These are phyloP conservation scores for Blastomussa wellsi DNA, from an alignment of 92 coral and sea anemone genomes.

Conservation along the genomic window DNA sequence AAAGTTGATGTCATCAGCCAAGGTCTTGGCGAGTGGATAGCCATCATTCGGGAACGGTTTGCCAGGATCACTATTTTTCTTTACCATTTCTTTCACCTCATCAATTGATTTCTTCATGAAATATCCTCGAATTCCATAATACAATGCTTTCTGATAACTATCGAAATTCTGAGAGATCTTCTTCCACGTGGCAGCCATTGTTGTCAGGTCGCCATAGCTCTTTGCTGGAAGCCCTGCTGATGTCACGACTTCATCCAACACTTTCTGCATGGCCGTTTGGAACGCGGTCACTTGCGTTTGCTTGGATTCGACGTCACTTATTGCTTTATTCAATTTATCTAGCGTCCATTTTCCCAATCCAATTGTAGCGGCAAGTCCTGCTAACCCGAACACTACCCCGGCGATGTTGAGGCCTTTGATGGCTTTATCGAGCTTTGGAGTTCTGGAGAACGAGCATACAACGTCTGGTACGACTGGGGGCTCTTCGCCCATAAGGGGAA, in stretches of 20 bases:
- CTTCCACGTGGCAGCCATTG: constrained; percentile 51
- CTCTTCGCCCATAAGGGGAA: not conserved
- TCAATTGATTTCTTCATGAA: constrained; percentile 42
- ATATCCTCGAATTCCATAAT: constrained; percentile 58
- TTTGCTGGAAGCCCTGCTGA: constrained; percentile 51
- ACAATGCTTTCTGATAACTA: constrained; percentile 44
- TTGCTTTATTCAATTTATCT: constrained; percentile 55
- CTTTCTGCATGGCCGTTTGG: constrained; percentile 41
- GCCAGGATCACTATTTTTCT: constrained; percentile 36
- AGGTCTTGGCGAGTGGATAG: constrained; percentile 51
- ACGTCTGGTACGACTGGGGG: constrained; percentile 3
- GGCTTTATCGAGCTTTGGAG: constrained; percentile 34
- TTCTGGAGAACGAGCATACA: constrained; percentile 32
- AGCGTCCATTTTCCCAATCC: constrained; percentile 60
- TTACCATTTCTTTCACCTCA: constrained; percentile 24
- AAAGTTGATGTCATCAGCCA: constrained; percentile 53
- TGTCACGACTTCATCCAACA: constrained; percentile 37
- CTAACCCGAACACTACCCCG: constrained; percentile 64
- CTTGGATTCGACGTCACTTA: constrained; percentile 50
- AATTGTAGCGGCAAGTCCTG: constrained; percentile 60
- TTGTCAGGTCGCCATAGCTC: constrained; percentile 34
- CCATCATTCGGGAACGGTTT: constrained; percentile 57
- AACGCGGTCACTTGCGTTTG: constrained; percentile 18
- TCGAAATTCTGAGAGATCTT: constrained; percentile 49
- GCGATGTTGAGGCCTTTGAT: constrained; percentile 54